Conservation (phyloP, 2,113 vertebrate genomes). For the Australoheros scitulus region DNA sequence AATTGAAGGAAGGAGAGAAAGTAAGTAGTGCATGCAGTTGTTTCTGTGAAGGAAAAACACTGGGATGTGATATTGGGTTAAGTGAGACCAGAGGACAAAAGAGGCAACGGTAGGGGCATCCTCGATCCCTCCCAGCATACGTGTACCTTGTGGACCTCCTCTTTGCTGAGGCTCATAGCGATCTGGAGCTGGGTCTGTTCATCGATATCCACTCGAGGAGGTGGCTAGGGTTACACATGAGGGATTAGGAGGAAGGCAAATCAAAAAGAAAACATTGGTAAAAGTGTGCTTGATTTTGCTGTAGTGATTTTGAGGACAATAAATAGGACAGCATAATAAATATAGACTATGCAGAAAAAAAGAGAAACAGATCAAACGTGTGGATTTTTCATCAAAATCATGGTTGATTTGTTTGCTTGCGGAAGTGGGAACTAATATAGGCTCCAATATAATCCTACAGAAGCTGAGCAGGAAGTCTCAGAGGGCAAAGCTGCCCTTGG, state of each 20-base stretch:
- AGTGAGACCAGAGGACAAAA: conserved; percentile 16
- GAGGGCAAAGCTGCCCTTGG: conserved; percentile 40
- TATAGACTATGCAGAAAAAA: conserved; percentile 3
- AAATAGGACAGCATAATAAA: background rate
- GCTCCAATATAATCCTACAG: background rate
- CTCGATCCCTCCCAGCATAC: conserved; percentile 26
- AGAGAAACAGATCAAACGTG: background rate
- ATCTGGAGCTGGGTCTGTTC: conserved; percentile 95
- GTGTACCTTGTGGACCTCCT: conserved; percentile 91
- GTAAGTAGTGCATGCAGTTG: conserved; percentile 46
- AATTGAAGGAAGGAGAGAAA: conserved; percentile 13
- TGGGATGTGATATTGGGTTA: conserved; percentile 8
- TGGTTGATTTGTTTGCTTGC: conserved; percentile 1
- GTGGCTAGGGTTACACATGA: conserved; percentile 70
- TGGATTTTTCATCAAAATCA: background rate
- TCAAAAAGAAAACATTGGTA: background rate
- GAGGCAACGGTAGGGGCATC: conserved; percentile 19
- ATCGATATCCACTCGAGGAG: conserved; percentile 82
- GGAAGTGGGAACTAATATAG: background rate
- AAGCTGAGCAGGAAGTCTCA: conserved; percentile 7
- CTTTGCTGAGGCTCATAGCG: conserved; percentile 91
- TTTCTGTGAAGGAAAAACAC: conserved; percentile 11
- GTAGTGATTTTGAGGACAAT: background rate
- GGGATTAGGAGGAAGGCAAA: conserved; percentile 46
- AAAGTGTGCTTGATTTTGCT: conserved; percentile 17